Evolutionary conservation across 2,113 vertebrate species (phyloP).

Genomic region (Oreochromis aureus): DNA sequence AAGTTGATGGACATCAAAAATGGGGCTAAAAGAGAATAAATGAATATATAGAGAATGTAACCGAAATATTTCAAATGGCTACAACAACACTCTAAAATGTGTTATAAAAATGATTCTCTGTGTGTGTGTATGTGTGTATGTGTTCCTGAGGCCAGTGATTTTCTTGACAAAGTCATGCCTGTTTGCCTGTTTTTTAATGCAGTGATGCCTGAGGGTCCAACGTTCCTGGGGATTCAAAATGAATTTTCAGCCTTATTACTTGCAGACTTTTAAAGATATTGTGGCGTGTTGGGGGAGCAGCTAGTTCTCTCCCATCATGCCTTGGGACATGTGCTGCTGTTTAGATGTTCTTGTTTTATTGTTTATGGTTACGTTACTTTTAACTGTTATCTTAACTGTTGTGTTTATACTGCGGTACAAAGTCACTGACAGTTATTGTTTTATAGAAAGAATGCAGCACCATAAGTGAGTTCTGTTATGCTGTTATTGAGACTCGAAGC

Average conservation of each 20-base stretch:
- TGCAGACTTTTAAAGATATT: not conserved
- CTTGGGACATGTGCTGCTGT: not conserved
- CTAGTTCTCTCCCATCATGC: not conserved
- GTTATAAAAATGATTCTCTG: not conserved
- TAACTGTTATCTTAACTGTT: not conserved
- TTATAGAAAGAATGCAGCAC: fast-evolving
- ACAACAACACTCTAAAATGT: not conserved
- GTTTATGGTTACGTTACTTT: not conserved
- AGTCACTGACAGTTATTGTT: not conserved
- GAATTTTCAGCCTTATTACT: not conserved
- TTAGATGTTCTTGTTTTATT: not conserved
- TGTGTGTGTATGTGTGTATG: not conserved
- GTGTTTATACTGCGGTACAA: not conserved
- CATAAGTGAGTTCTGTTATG: not conserved
- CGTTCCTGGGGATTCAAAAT: not conserved
- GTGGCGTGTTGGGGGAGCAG: not conserved
- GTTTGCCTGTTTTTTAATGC: not conserved
- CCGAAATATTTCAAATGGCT: not conserved
- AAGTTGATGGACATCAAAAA: not conserved
- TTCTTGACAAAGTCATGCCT: not conserved
- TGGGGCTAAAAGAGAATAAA: not conserved
- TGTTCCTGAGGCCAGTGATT: not conserved
- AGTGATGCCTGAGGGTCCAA: not conserved
- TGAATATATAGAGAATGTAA: not conserved
- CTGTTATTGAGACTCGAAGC: too few species aligned